Evolutionary conservation across 1,140 invertebrate genomes (phyloP).

Genomic region (Helicoverpa armigera): DNA sequence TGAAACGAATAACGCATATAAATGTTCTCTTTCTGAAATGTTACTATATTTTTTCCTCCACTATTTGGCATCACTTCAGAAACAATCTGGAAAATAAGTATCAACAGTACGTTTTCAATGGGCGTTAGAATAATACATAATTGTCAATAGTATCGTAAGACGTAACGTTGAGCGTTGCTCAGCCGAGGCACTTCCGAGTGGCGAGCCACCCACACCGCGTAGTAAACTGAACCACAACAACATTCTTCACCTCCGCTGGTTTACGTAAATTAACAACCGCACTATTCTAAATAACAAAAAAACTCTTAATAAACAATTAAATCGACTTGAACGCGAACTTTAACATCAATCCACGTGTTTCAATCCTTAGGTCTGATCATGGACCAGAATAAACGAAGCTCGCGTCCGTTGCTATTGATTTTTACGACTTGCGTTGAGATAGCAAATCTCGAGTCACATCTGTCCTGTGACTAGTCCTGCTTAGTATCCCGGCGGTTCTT

Average conservation of each 20-base stretch:
- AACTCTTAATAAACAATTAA: constrained; percentile 2
- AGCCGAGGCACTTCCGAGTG: constrained; percentile 61
- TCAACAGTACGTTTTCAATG: constrained; percentile 10
- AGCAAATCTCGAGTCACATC: constrained; percentile 49
- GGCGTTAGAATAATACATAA: constrained; percentile 31
- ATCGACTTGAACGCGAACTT: not conserved
- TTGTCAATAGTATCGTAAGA: constrained; percentile 23
- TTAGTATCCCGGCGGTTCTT: constrained; percentile 69
- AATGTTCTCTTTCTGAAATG: constrained; percentile 2
- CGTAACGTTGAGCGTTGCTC: constrained; percentile 21
- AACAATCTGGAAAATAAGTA: constrained; percentile 14
- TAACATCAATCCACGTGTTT: constrained; percentile 17
- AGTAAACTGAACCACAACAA: constrained; percentile 64
- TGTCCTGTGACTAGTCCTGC: constrained; percentile 56
- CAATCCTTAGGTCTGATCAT: not conserved
- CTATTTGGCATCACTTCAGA: constrained; percentile 31
- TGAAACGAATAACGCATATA: not conserved
- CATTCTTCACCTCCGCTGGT: constrained; percentile 50
- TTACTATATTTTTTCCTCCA: not conserved
- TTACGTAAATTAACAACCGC: constrained; percentile 32
- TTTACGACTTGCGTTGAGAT: constrained; percentile 44
- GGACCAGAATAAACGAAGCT: constrained; percentile 17
- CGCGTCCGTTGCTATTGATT: constrained; percentile 18
- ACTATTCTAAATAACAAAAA: constrained; percentile 10
- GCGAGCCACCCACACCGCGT: constrained; percentile 56